A percentile compares a stretch with the other conserved stretches of the same genome.
These are phyloP conservation scores for Harpegnathos saltator DNA, from an alignment of 1,140 invertebrate genomes.

Conservation along the genomic window DNA sequence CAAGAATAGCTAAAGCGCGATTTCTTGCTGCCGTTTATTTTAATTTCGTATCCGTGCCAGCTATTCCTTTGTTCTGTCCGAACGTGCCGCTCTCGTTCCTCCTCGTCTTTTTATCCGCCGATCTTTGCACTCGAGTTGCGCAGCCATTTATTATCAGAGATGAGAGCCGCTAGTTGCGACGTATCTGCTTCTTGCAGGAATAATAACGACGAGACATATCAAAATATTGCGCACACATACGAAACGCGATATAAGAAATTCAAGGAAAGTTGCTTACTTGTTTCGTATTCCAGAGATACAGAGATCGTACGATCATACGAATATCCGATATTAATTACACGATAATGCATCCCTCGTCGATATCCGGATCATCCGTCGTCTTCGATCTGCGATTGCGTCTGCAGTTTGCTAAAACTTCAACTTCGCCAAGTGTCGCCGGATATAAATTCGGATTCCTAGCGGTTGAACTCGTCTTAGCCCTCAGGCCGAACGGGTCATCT, in stretches of 20 bases:
- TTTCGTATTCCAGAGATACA: no score
- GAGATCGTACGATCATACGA: no score
- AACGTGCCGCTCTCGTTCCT: conserved; percentile 68
- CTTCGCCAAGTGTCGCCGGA: no score
- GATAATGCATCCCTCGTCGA: no score
- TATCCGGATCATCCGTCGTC: no score
- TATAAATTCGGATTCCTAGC: no score
- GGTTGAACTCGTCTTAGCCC: no score
- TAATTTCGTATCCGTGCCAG: conserved; percentile 81
- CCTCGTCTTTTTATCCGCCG: conserved; percentile 69
- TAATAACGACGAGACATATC: background rate
- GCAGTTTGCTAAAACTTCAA: no score
- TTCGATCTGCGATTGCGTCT: no score
- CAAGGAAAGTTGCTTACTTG: no score
- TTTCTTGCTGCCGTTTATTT: conserved; percentile 85
- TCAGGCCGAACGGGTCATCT: no score
- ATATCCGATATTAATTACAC: no score
- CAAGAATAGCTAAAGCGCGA: conserved; percentile 60
- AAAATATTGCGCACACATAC: background rate
- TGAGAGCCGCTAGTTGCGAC: background rate
- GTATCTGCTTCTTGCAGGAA: background rate
- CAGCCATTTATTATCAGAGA: conserved; percentile 31
- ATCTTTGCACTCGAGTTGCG: conserved; percentile 50
- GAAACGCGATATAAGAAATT: background rate
- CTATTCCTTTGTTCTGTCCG: conserved; percentile 78